These are phyloP conservation scores for Leptobrachium ailaonicum DNA, from an alignment of 2,113 vertebrate genomes.

Conservation along the genomic window DNA sequence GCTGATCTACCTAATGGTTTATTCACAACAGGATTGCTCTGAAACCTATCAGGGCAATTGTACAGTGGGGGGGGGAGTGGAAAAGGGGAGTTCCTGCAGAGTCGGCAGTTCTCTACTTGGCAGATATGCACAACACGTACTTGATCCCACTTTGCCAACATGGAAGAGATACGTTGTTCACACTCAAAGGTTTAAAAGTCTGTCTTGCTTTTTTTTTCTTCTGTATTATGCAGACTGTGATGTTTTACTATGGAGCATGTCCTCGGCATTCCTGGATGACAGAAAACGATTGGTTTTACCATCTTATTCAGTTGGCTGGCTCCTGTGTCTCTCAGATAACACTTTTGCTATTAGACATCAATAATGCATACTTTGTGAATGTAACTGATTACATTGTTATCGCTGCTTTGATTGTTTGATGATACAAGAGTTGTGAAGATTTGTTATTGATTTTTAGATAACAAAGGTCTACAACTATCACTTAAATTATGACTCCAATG, in stretches of 20 bases:
- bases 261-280: conserved; percentile 51
- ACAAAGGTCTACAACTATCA: conserved; percentile 61
- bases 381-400: conserved; percentile 67
- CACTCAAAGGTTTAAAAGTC: no score
- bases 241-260: conserved; percentile 16
- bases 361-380: conserved; percentile 69
- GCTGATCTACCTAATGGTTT: no score
- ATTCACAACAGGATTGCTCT: no score
- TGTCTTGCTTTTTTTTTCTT: no score
- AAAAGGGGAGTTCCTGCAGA: no score
- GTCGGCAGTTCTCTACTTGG: no score
- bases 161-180: no score
- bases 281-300: conserved; percentile 61
- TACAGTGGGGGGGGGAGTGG: no score
- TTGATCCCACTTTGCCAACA: no score
- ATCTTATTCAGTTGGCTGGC: conserved; percentile 56
- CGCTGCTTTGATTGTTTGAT: conserved; percentile 73
- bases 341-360: conserved; percentile 61
- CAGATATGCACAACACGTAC: no score
- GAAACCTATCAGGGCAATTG: no score
- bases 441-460: conserved; percentile 74
- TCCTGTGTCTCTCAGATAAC: conserved; percentile 66
- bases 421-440: conserved; percentile 64
- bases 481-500: conserved; percentile 55
- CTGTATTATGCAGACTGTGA: no score